Evolutionary conservation across 2,113 vertebrate species (phyloP), one percentile per base, ranked within the genome.

Genomic region (Tetrao urogallus): DNA sequence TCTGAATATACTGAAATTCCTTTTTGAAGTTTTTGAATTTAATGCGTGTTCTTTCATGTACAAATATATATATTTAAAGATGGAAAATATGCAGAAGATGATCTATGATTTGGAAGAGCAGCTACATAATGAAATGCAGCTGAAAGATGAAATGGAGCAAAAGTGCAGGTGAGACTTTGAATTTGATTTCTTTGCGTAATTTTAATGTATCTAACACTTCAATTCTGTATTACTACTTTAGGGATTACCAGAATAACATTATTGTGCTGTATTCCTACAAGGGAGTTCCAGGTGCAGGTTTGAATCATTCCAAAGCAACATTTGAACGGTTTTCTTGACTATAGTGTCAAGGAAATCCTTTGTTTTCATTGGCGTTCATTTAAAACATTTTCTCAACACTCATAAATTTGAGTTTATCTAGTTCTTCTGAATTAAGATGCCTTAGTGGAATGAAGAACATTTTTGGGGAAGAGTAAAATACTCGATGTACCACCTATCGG

Each of bases 141-240:
- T 99, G 85, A 99, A 99, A 97, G 99, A 99, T 95, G 99, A 99
- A 97, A 98, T 99, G 98, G 99, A 99, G 91, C 99, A 99, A 77
- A 99, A 99, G 96, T 99, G 98, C 98, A 99, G 99, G 99, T 99
- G 74, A 96, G 93, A 79, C 65, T 96, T 75, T 69, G 67, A 92
- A 90, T 63, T 95, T 92, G 2, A 66, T n/a, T 82, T 82, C 32
- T 88, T 96, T 91, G 87, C 18, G 45, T 66, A 73, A 80, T 94
- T 70, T 78, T 89, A 95, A 36, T 95, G 7, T 47, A 52, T 82
- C 56, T 67, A 38, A 66, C 52, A 70, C 43, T 84, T 76, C 24
- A 82, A 14, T 81, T 94, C 22, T 92, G 4, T 95, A 54, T 65
- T 90, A 66, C 58, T 77, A 77, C 48, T 90, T 52, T 72, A 79